These are phyloP conservation scores for Erithacus rubecula DNA, from an alignment of 2,797 vertebrate genomes.

Conservation along the genomic window DNA sequence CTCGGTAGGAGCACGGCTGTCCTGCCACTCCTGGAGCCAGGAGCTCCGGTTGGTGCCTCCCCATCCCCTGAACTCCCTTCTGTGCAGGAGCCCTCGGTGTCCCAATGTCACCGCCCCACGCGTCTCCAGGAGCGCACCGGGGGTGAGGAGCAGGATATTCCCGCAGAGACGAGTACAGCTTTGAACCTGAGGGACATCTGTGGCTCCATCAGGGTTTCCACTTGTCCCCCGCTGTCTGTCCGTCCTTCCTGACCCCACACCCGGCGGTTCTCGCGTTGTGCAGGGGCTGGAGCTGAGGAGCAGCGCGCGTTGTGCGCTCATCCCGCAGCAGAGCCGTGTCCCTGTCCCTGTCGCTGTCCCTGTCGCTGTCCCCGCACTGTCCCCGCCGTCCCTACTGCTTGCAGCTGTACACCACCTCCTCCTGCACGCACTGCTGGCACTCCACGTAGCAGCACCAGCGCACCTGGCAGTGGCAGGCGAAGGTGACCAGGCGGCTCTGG, in stretches of 20 bases:
- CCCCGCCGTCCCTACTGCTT: conserved; percentile 76
- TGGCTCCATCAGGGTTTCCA: background rate
- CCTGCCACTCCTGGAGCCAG: background rate
- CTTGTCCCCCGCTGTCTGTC: background rate
- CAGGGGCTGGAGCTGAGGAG: background rate
- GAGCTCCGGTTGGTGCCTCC: background rate
- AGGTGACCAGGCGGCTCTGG: conserved; percentile 88
- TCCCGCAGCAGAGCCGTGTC: background rate
- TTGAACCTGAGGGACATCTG: background rate
- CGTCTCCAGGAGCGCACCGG: background rate
- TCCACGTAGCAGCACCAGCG: conserved; percentile 99
- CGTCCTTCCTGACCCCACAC: background rate
- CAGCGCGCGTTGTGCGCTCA: background rate
- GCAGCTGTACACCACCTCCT: conserved; percentile 96
- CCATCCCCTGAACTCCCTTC: background rate
- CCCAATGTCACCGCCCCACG: background rate
- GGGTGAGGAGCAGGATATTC: background rate
- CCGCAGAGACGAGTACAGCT: background rate
- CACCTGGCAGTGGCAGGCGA: conserved; percentile 97
- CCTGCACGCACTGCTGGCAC: conserved; percentile 92
- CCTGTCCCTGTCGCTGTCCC: background rate
- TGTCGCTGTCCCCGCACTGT: background rate
- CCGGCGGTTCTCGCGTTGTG: background rate
- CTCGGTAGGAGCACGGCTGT: background rate
- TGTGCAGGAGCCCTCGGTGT: background rate